Base-by-base conservation (phyloP, 2,113 vertebrate species). In the Microtus montanus region DNA sequence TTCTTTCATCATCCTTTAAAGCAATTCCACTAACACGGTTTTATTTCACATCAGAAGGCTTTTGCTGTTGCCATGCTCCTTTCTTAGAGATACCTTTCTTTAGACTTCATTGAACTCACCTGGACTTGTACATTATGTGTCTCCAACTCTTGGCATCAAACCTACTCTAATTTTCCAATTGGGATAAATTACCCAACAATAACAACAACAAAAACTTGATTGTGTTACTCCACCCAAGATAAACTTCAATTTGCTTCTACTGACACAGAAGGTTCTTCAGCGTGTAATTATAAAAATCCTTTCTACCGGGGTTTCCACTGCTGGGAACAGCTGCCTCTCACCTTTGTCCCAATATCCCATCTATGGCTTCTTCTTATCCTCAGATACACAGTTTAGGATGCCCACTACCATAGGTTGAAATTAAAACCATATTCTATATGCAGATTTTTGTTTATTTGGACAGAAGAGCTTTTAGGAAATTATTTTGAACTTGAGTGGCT, bases 391-490 rank as follows among this genome's bases (percentile, higher is more conserved):
- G 38, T 66, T 79, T 66, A 47, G 30, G 63, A 41, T 89, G 54
- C 73, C 13, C 20, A 54, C 75, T 61, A 13, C 41, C 13, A 44
- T 6, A 83, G 17, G 26, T 44, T 38, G 61, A 71, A 83, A 90
- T 38, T 33, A 58, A n/a, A 75, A 77, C 6, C 30, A 33, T 38
- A 15, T 44, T 38, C 20, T 41, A 49, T 5, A 38, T 47, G 54
- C 79, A 90, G 41, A 77, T 63, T 89, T 88, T 83, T 92, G 71
- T 89, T 78, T 74, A 71, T 80, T 94, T 75, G 92, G 64, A 89
- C 80, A 86, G 35, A 77, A 87, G 20, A 85, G 54, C 26, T 96
- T 92, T 78, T 74, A 38, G 71, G 89, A 66, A 61, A 87, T 70
- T 73, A 90, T 64, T 94, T 92, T 63, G 77, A 80, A 44, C 38